These are phyloP conservation scores for Xiphophorus hellerii DNA, from an alignment of 2,113 vertebrate genomes.

Conservation along the genomic window DNA sequence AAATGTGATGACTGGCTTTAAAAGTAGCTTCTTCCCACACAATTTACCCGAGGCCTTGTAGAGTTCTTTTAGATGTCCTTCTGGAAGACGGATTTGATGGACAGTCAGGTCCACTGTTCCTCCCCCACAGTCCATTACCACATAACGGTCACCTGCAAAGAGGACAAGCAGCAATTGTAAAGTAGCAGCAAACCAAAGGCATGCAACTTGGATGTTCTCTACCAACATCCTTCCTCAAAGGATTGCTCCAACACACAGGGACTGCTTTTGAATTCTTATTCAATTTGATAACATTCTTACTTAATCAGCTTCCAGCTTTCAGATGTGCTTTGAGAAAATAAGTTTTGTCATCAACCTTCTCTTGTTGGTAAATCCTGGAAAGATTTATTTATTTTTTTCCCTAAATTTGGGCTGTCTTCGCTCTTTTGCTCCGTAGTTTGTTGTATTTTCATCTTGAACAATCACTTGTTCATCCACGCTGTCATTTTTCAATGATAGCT, in stretches of 20 bases:
- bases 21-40: not conserved
- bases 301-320: too few relatives aligned
- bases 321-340: too few relatives aligned
- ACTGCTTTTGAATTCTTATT: not conserved
- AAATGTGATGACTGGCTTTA: not conserved
- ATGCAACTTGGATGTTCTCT: not conserved
- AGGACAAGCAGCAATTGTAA: not conserved
- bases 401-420: too few relatives aligned
- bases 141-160: constrained; percentile 90
- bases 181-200: not conserved
- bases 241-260: not conserved
- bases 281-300: too few relatives aligned
- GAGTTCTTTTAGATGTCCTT: constrained; percentile 96
- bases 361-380: too few relatives aligned
- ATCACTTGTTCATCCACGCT: too few relatives aligned
- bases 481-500: too few relatives aligned
- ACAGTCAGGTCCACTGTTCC: constrained; percentile 98
- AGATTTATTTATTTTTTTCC: too few relatives aligned
- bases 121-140: constrained; percentile 97
- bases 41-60: constrained; percentile 98
- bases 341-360: too few relatives aligned
- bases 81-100: constrained; percentile 96
- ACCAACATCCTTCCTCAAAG: not conserved
- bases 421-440: too few relatives aligned
- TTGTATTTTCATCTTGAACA: too few relatives aligned